These are phyloP conservation scores for Centropus bengalensis DNA, from an alignment of 2,113 vertebrate genomes.

Conservation along the genomic window DNA sequence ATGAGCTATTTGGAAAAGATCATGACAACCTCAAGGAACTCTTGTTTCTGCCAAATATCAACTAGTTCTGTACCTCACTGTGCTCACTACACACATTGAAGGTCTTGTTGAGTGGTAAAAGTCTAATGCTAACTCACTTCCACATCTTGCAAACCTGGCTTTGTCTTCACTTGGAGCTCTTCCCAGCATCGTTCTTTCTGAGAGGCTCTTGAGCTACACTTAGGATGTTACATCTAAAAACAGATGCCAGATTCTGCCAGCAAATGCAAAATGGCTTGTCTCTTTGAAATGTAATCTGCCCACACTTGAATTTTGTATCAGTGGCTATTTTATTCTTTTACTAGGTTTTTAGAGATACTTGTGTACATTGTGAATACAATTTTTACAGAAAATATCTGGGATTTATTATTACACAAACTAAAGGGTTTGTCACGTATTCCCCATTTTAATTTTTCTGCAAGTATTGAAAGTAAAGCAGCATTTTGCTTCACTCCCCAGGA, in stretches of 20 bases:
- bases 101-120: slow-evolving; percentile 44
- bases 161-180: slow-evolving; percentile 59
- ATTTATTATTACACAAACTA: neutral
- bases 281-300: slow-evolving; percentile 50
- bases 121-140: slow-evolving; percentile 50
- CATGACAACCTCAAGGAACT: slow-evolving; percentile 34
- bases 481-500: neutral
- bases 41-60: neutral
- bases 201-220: slow-evolving; percentile 56
- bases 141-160: slow-evolving; percentile 68
- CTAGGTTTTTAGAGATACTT: neutral
- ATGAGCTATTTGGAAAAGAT: slow-evolving; percentile 63
- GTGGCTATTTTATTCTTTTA: slow-evolving; percentile 43
- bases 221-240: slow-evolving; percentile 71
- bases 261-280: slow-evolving; percentile 63
- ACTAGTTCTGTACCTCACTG: neutral
- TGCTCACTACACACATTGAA: neutral
- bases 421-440: neutral
- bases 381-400: neutral
- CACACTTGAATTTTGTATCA: slow-evolving; percentile 6
- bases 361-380: neutral
- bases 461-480: neutral
- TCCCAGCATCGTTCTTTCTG: slow-evolving; percentile 59
- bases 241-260: slow-evolving; percentile 69
- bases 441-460: neutral